phyloP scores from a whole-genome alignment of 2,113 vertebrate species.

The Coracopsis vasa region DNA sequence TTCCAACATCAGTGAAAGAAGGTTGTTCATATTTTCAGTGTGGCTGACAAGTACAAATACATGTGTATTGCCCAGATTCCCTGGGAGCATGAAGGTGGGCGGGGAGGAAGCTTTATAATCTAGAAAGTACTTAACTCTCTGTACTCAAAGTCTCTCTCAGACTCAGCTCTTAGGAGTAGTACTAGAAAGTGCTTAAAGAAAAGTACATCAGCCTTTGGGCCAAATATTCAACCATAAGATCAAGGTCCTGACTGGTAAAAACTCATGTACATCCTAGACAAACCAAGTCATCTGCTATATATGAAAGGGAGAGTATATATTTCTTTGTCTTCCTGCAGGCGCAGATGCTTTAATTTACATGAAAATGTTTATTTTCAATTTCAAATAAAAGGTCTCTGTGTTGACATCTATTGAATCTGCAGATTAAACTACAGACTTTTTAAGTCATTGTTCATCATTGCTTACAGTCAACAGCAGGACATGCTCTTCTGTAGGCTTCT shows the following conservation, averaged over 20 bases:
- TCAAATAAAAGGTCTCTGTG: background rate
- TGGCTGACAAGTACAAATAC: background rate
- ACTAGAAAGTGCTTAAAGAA: background rate
- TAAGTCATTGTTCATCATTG: accelerated
- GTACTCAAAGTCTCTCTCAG: background rate
- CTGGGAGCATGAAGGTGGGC: accelerated
- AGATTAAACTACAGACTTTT: background rate
- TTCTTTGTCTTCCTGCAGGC: background rate
- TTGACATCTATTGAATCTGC: background rate
- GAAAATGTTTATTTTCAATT: background rate
- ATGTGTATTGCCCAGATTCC: background rate
- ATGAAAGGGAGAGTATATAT: background rate
- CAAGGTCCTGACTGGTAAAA: background rate
- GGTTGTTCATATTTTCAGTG: background rate
- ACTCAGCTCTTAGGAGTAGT: background rate
- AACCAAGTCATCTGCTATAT: background rate
- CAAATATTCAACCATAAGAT: background rate
- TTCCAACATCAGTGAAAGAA: background rate
- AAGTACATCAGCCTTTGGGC: background rate
- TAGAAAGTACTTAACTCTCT: background rate
- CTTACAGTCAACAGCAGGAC: background rate
- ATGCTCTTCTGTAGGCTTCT: background rate
- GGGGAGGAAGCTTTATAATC: background rate
- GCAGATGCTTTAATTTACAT: background rate
- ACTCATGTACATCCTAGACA: background rate